These are phyloP conservation scores for Cyclargus thomasi DNA, from an alignment of 1,140 invertebrate species.

Conservation along the genomic window DNA sequence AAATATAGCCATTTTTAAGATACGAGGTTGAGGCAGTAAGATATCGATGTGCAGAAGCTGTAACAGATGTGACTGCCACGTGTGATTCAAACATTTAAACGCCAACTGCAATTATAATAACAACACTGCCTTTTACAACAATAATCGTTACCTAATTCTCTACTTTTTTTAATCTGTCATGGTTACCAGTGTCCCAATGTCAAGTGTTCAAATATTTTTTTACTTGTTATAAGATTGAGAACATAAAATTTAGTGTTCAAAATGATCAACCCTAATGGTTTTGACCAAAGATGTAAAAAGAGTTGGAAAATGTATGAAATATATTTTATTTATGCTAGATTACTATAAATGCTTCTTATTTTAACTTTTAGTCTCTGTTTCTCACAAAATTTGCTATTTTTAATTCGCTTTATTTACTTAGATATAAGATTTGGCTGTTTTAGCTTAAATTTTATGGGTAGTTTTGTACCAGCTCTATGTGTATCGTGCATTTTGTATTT, in stretches of 20 bases:
- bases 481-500: too few species aligned
- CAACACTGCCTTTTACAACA: slow-evolving; percentile 2
- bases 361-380: not conserved
- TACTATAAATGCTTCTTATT: not conserved
- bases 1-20: too few species aligned
- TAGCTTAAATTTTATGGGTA: too few species aligned
- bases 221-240: slow-evolving; percentile 14
- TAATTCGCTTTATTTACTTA: not conserved
- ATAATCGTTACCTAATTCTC: slow-evolving; percentile 2
- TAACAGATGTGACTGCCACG: too few species aligned
- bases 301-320: slow-evolving; percentile 57
- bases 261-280: slow-evolving; percentile 61
- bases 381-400: not conserved
- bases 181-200: slow-evolving; percentile 41
- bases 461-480: too few species aligned
- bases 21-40: too few species aligned
- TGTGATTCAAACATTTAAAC: not conserved
- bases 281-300: slow-evolving; percentile 71
- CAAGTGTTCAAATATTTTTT: slow-evolving; percentile 37
- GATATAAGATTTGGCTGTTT: too few species aligned
- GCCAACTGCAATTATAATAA: not conserved
- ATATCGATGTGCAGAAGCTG: too few species aligned
- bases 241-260: slow-evolving; percentile 31
- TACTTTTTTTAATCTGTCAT: slow-evolving; percentile 18
- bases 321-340: slow-evolving; percentile 41